Evolutionary conservation across 2,113 vertebrate genomes (phyloP), one percentile per base, ranked within the genome.

Genomic region (Bubo bubo): DNA sequence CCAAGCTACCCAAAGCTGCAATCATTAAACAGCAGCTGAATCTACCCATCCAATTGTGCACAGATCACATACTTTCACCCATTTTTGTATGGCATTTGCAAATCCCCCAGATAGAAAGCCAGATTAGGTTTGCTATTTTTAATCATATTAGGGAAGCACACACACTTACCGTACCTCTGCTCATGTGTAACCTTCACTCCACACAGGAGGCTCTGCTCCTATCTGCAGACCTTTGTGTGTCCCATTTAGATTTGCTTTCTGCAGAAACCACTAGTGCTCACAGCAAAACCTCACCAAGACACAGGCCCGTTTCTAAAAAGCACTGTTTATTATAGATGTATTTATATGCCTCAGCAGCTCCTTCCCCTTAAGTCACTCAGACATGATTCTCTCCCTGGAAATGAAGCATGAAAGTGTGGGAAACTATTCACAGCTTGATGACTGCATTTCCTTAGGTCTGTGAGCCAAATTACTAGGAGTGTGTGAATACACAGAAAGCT

Each of bases 401-500:
- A 84, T 23, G 52, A 95, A 94, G 62, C 68, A 52, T 71, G 70
- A 71, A 94, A 91, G 27, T 28, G 59, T 72, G 76, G 55, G 71
- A 89, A 93, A 80, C 67, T 37, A 27, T 59, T 85, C 92, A 83
- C 70, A 91, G 93, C 76, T 77, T 84, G 85, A 91, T 79, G 92
- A 81, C 52, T 95, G 41, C 45, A 39, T 81, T 95, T 96, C 67
- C 82, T 91, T 74, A 92, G 37, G 68, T 58, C 62, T 82, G 90
- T 0, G 5, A 95, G 79, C 60, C 77, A 95, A 95, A 95, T 95
- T 86, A 90, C 79, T 45, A 47, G 24, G 47, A 73, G 49, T 79
- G 55, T 93, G 84, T 96, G 91, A 91, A 95, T 59, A 92, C 63
- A 91, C 35, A 88, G 73, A 91, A 79, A 96, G 76, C 79, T 91